Base-by-base conservation (phyloP, 2,888 invertebrate species). In the Tetheella fluctuosa region DNA sequence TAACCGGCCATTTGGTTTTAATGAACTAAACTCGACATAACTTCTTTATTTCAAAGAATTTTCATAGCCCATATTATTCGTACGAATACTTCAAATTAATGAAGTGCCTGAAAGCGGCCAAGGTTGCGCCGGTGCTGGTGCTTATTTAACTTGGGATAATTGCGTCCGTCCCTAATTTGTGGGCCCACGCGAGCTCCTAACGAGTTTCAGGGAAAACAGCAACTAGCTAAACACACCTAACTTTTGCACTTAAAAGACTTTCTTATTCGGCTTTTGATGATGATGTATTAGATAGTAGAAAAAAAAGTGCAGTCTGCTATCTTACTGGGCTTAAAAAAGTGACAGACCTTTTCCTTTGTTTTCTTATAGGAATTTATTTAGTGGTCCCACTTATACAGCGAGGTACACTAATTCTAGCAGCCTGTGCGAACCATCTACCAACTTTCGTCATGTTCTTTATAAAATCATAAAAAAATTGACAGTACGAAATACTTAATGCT, bases 81-180 rank as follows among this genome's bases (percentile, higher is more conserved):
- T 48, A 48, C 2, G 48, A 20, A 48, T 48, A 48, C 48, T 48
- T 48, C 10, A 48, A 48, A 48, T 48, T 17, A 20, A 48, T 48
- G 48, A 48, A 20, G 20, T 48, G 48, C 10, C 48, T 10, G 48
- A 48, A 48, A 48, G 10, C 48, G 20, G 48, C 48, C 48, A 42
- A 42, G 42, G 48, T 48, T 8, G 10, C 48, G 4, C n/a, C 48
- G 48, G 17, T 48, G 30, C n/a, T 30, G 48, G 48, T 48, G 20
- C 8, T 54, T 17, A 54, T 17, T 17, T 30, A n/a, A 54, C 54
- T 12, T 54, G 30, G 28, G 54, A n/a, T 54, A 54, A 30, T 54
- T 28, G 28, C 30, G 54, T 54, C 30, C 30, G 17, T 17, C 15
- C 53, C 17, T 30, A 30, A 54, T 54, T 54, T 54, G 54, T 54